Base-by-base conservation (phyloP, 2,113 vertebrate genomes). In the Ibidorhyncha struthersii region DNA sequence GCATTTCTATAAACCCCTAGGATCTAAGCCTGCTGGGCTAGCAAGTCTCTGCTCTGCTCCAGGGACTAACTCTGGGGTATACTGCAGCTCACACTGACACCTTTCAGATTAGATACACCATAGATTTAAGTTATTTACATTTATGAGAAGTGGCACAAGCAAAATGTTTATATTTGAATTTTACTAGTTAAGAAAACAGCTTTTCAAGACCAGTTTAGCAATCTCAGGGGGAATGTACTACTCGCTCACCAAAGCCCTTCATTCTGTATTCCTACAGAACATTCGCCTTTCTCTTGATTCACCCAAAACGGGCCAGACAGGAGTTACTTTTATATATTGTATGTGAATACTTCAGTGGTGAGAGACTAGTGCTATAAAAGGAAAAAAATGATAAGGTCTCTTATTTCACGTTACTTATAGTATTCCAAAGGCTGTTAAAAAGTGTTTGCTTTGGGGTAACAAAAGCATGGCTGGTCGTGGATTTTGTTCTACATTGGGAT, bases 1-100 rank as follows among this genome's bases (percentile, higher is more conserved):
- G 86, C 91, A 94, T 97, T 89, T 94, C 91, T 79, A 61, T 96
- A 82, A 79, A 69, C 52, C 43, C 59, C 56, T 36, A 79, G 34
- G 43, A 79, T 25, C 40, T 72, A 13, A 87, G 45, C 36, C 69
- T 59, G 40, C 81, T 79, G 77, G 56, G 86, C 43, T 84, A 86
- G 72, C 34, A 62, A 94, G 22, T 59, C 59, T 50, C 71, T 56
- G 55, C 55, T n/a, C 65, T 38, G 61, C 43, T 78, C 21, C 29
- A 0, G 0, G 14, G 36, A 16, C 19, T 90, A 71, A 78, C 38
- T 40, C 17, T 1, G 1, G 19, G 12, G 7, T 32, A 17, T 0
- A 2, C 12, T 77, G 72, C 49, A 78, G 79, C 69, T 89, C 63
- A 16, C 20, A 8, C 36, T 17, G 23, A n/a, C 55, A 78, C 59